Evolutionary conservation across 2,797 vertebrate genomes (phyloP), one percentile per base, ranked within the genome.

Genomic region (Alcedo quadribrachys): DNA sequence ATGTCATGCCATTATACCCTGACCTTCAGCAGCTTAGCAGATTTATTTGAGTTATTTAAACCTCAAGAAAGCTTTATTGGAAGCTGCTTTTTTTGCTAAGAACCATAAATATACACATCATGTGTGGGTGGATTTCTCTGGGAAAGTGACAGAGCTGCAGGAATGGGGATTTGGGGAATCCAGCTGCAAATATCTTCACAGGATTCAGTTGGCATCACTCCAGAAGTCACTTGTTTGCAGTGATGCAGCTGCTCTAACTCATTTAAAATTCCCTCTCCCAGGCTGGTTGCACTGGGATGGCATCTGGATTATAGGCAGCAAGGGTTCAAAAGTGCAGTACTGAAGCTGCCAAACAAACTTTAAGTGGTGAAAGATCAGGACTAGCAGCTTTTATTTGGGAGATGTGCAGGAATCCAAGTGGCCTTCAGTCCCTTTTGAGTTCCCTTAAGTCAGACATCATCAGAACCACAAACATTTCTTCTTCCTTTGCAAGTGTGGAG

Each of bases 21-120:
- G 86, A 92, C 87, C 80, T 78, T 73, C 90, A 92, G 83, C 65
- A 54, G 16, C 71, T 32, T 2, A 9, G 21, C 61, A 43, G 33
- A n/a, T 30, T 37, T 28, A 11, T 33, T 35, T 9, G 30, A n/a
- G 25, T 37, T 4, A 12, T 22, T 48, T 15, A 11, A 60, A 25
- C 48, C 33, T 25, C 33, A 22, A 55, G 22, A 32, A 80, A 77
- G 58, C 60, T 73, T 87, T 77, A 22, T 27, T 74, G 70, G 43
- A 58, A 80, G 62, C 67, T 21, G 25, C 42, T 48, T 74, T 63
- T 63, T 37, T 54, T 48, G 42, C 24, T 5, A 2, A 55, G 35
- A 40, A 62, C 9, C 22, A 6, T 21, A 46, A 15, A 33, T 6
- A 35, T 1, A 2, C 43, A 33, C 20, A 15, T 6, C 7, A 3